Base-by-base conservation (phyloP, 2,113 vertebrate species). In the Labeo rohita region DNA sequence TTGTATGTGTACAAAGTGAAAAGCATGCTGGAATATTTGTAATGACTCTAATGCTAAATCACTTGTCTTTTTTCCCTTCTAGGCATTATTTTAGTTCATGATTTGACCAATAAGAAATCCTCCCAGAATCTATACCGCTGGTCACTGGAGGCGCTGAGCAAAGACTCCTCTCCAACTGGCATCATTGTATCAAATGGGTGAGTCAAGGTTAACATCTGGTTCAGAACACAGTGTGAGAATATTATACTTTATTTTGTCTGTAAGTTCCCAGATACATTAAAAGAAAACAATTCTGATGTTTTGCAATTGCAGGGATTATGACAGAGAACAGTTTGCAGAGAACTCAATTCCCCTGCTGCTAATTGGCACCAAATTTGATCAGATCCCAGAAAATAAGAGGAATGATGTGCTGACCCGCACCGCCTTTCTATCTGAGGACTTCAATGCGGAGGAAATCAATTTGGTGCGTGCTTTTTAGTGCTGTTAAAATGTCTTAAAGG, bases 41-140 rank as follows among this genome's bases (percentile, higher is more conserved):
- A 0, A 54, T 68, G 10, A 50, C 36, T 83, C 2, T 54, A 56
- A 34, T 28, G 80, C 2, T 49, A n/a, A 52, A 36, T 65, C 54
- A 1, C 59, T 50, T 43, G 47, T 80, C 23, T 54, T 54, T 77
- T 80, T 80, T 56, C 9, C 83, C 21, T 52, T 91, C 80, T 80
- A 99, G 98, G 98, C 49, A 98, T 99, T 90, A 96, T 99, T 94
- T 94, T 99, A 93, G 98, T 99, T 2, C 98, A 99, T 34, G 98
- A 99, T 91, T 94, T 99, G 93, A 99, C 98, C 83, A 99, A 99
- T 92, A 99, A 99, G 92, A 99, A 99, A 89, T 99, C 98, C 49
- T 98, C 97, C 8, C 98, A 99, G 93, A 99, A 99, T 92, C 95
- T 99, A 80, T 97, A 97, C 91, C 96, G 97, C 36, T 99, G 98